A percentile compares a stretch with the other conserved stretches of the same genome.
Conservation (phyloP, 2,113 vertebrate species). For the Craseonycteris thonglongyai region DNA sequence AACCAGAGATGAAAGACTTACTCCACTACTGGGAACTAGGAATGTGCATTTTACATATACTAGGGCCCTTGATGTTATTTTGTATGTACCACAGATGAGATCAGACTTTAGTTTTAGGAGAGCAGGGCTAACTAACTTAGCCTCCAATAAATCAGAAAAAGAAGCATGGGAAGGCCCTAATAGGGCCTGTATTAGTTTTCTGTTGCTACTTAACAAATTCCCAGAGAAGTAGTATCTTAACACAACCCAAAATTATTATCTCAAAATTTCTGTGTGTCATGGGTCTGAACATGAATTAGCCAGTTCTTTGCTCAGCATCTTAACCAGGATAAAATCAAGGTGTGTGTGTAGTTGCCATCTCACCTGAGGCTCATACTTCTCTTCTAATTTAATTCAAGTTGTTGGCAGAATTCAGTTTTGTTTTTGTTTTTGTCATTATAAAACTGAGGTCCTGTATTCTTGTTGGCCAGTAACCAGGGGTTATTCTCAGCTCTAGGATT, state of each 20-base stretch:
- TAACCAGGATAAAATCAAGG: neutral
- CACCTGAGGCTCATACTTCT: neutral
- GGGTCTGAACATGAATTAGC: neutral
- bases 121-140: neutral
- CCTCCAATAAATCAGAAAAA: neutral
- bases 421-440: neutral
- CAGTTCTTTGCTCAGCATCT: too few species aligned
- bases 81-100: neutral
- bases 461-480: neutral
- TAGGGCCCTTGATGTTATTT: neutral
- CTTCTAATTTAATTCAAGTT: neutral
- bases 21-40: neutral
- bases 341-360: neutral
- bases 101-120: neutral
- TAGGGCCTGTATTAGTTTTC: neutral
- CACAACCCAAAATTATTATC: neutral
- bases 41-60: neutral
- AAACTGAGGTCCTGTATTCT: neutral
- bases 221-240: neutral
- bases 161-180: neutral
- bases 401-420: neutral
- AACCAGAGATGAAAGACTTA: neutral
- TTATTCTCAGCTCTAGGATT: neutral
- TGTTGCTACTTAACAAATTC: neutral
- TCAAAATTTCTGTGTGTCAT: neutral